Conservation (phyloP, 2,888 invertebrate genomes). For the Fissipunctia ypsillon region DNA sequence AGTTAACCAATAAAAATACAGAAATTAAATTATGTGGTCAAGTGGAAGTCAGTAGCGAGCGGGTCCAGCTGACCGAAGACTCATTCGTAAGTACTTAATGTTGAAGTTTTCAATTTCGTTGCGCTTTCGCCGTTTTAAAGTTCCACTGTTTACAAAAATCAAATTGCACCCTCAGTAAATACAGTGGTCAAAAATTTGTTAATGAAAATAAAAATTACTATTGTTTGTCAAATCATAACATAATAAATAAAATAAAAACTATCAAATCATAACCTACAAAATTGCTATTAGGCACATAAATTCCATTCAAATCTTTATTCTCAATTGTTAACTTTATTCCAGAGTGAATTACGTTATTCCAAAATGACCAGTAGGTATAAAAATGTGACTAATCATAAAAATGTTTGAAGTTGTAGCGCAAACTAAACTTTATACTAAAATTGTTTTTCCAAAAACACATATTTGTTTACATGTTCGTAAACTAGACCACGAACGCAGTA, state of each 20-base stretch:
- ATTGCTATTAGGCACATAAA: neutral
- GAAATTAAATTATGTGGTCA: no score
- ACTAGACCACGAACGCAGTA: neutral
- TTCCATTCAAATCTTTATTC: neutral
- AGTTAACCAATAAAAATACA: no score
- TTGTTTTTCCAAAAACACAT: neutral
- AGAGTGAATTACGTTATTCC: neutral
- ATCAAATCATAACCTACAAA: neutral
- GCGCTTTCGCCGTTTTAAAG: neutral
- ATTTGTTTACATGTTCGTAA: neutral
- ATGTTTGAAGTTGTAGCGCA: neutral
- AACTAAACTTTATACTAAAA: neutral
- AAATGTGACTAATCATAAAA: neutral
- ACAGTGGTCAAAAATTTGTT: neutral
- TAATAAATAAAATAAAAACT: neutral
- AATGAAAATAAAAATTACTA: neutral
- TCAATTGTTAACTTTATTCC: neutral
- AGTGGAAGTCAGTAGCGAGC: no score
- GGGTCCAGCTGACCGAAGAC: no score
- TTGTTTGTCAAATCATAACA: neutral
- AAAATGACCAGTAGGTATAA: neutral
- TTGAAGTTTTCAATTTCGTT: neutral
- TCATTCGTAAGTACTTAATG: no score
- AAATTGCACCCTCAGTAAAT: neutral
- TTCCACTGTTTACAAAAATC: neutral